Evolutionary conservation across 2,113 vertebrate species (phyloP), one percentile per base, ranked within the genome.

Genomic region (Actenoides lindsayi): DNA sequence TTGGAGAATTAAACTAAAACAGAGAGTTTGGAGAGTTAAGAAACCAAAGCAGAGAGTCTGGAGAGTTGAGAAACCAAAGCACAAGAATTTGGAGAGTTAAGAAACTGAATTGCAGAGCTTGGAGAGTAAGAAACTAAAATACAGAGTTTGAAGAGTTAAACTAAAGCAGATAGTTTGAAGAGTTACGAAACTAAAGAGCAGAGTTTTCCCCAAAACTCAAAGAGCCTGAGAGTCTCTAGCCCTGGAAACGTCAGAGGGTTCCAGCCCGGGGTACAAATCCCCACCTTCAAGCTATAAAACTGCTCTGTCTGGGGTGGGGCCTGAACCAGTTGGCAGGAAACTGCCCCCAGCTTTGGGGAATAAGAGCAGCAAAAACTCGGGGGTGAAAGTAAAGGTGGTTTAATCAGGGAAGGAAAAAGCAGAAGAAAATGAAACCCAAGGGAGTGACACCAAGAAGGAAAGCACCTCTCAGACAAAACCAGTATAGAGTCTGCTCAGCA

Each of bases 261-360:
- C 69, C 41, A 50, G n/a, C 2, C 4, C 6, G 0, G 13, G 35
- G 19, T 17, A 15, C 35, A 64, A 70, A 77, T 25, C 35, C 25
- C 30, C 9, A 27, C 23, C 33, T 6, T 9, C 24, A 20, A 44
- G 37, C 70, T n/a, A 16, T 8, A 8, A 21, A 70, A 39, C 5
- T 0, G 33, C 10, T 11, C 44, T 3, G 0, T 27, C 21, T 4
- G 1, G 11, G 33, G 53, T 42, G 41, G 21, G 62, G 44, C 14
- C 27, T 8, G 21, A 21, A 17, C 19, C 24, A 41, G 57, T 37
- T 7, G 27, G 21, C 39, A 62, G 28, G 39, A 24, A n/a, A 54
- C 11, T 42, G 6, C 7, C 44, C 13, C 10, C 54, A 51, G 44
- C 48, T 1, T 16, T 0, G 1, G 42, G 16, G 42, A 57, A 13